Evolutionary conservation across 2,888 invertebrate species (phyloP), one percentile per base, ranked within the genome.

Genomic region (Eudasyphora cyanicolor): DNA sequence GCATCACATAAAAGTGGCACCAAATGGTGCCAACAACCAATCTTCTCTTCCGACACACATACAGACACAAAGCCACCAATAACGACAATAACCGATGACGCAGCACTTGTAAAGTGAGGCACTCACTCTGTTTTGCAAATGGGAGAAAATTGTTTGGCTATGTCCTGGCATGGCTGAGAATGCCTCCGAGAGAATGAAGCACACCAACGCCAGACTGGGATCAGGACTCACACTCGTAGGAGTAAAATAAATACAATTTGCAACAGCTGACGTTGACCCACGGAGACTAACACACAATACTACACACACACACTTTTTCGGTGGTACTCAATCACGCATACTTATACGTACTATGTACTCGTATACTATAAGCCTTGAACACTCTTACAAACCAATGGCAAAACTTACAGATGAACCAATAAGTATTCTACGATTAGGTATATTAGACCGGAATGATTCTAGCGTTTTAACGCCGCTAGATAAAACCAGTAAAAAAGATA

Each of bases 241-340:
- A 76, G 73, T 64, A 74, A 78, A 85, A 77, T 82, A 86, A 86
- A 86, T 84, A 85, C 83, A 87, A 86, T 86, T 86, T 82, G 78
- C 81, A 85, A 78, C 87, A 87, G 87, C 87, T 87, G 87, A 82
- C 86, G 85, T 75, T 87, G 87, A 85, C 86, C 86, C 85, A 86
- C 86, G 86, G 77, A 62, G 77, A 71, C 85, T 74, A 38, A 42
- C 38, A 24, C 5, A 21, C 10, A 70, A 5, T 7, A n/a, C 24
- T 45, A 38, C 45, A 17, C 21, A 10, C n/a, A 29, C 24, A 45
- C 64, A 35, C 17, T 7, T 2, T 17, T n/a, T n/a, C n/a, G 4
- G 45, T n/a, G 54, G 10, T 57, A 49, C n/a, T 17, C 29, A 45
- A 29, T 76, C 32, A 49, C 38, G 24, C 60, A 42, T 54, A 49